Evolutionary conservation across 2,888 invertebrate species (phyloP).

Genomic region (Clepsis dumicolana): DNA sequence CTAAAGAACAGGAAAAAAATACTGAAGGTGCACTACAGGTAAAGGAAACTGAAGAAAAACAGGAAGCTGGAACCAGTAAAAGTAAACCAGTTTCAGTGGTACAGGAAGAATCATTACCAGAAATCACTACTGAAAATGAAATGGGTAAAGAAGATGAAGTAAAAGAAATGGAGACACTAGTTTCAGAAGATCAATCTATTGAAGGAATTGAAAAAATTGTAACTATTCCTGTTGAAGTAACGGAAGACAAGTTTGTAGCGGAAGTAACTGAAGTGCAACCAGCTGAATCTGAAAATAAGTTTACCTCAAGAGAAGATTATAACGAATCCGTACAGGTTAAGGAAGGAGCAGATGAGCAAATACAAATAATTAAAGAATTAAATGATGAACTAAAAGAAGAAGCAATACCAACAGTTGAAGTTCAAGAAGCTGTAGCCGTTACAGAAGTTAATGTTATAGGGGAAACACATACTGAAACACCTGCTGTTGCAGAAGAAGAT

Average conservation of each 20-base stretch:
- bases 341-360: neutral
- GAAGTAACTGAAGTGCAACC: constrained; percentile 38
- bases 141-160: neutral
- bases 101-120: neutral
- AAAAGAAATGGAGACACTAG: neutral
- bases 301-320: neutral
- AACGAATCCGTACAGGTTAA: neutral
- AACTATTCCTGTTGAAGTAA: neutral
- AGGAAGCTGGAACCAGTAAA: neutral
- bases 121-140: neutral
- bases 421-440: neutral
- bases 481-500: neutral
- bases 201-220: neutral
- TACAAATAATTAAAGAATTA: neutral
- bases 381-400: neutral
- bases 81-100: neutral
- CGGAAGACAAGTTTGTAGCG: constrained; percentile 11
- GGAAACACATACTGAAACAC: neutral
- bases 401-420: neutral
- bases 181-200: neutral
- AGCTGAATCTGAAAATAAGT: neutral
- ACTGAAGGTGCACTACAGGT: neutral
- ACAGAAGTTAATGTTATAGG: constrained; percentile 16
- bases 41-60: neutral
- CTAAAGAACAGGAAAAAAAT: neutral